phyloP scores from a whole-genome alignment of 2,888 invertebrate species.

The Melanostoma scalare region DNA sequence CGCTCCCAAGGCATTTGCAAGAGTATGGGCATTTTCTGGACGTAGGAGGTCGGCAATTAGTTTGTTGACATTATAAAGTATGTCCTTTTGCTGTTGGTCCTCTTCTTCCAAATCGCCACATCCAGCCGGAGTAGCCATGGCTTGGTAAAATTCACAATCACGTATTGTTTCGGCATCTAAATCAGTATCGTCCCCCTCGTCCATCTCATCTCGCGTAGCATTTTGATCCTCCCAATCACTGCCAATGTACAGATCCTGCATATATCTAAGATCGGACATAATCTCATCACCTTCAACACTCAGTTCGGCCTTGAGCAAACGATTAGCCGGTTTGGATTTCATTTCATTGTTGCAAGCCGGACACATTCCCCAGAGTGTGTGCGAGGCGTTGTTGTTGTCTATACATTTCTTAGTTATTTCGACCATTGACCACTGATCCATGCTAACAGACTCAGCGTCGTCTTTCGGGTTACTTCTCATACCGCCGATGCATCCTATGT shows the following conservation, averaged over 20 bases:
- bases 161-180: conserved; percentile 73
- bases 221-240: conserved; percentile 73
- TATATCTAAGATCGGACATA: conserved; percentile 79
- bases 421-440: conserved; percentile 77
- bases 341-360: conserved; percentile 77
- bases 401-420: conserved; percentile 77
- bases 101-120: conserved; percentile 67
- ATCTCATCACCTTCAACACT: conserved; percentile 79
- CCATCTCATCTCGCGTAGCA: conserved; percentile 54
- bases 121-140: conserved; percentile 50
- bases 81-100: conserved; percentile 72
- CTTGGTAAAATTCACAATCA: conserved; percentile 70
- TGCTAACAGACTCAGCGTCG: conserved; percentile 60
- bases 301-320: conserved; percentile 77
- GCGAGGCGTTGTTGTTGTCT: conserved; percentile 73
- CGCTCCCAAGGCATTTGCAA: conserved; percentile 74
- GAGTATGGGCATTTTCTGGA: conserved; percentile 76
- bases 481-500: conserved; percentile 45
- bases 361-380: conserved; percentile 79
- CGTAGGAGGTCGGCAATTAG: conserved; percentile 78
- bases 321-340: conserved; percentile 78
- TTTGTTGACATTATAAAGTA: conserved; percentile 77
- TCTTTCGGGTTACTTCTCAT: conserved; percentile 27
- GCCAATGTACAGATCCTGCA: conserved; percentile 79
- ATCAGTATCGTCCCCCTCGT: conserved; percentile 70